Percentiles rank a stretch among this genome's conserved stretches.
Evolutionary conservation across 2,797 vertebrate genomes (phyloP).

Genomic region (Helarctos malayanus): DNA sequence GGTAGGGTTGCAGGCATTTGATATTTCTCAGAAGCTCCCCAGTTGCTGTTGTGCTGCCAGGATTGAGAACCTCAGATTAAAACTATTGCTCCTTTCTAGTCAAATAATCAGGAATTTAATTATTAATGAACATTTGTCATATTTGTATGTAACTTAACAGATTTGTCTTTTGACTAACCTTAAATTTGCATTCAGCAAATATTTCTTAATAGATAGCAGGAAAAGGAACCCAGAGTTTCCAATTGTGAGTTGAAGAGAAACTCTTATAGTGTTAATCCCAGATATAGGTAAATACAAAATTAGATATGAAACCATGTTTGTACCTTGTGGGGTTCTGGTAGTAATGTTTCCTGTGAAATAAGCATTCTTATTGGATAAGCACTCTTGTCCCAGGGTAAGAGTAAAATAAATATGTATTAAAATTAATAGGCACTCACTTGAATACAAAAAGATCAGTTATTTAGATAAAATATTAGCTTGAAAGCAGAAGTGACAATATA

Average conservation of each 20-base stretch:
- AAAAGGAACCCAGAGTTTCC: slow-evolving; percentile 41
- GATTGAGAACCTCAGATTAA: slow-evolving; percentile 1
- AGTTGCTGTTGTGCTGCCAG: neutral
- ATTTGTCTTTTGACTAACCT: slow-evolving; percentile 51
- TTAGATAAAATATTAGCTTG: slow-evolving; percentile 36
- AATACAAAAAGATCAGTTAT: neutral
- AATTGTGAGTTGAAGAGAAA: slow-evolving; percentile 11
- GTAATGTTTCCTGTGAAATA: slow-evolving; percentile 5
- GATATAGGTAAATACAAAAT: neutral
- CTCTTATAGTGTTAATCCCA: neutral
- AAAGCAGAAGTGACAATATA: slow-evolving; percentile 16
- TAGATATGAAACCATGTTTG: neutral
- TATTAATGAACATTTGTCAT: neutral
- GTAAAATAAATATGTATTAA: neutral
- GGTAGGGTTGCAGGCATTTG: neutral
- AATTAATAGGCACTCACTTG: slow-evolving; percentile 11
- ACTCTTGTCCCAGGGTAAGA: neutral
- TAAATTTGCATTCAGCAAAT: slow-evolving; percentile 49
- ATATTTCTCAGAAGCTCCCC: neutral
- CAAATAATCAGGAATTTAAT: slow-evolving; percentile 28
- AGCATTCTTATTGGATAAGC: neutral
- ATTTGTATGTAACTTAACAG: neutral
- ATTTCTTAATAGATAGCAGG: slow-evolving; percentile 2
- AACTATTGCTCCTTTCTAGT: neutral
- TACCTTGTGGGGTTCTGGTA: neutral